Conservation (phyloP, 2,113 vertebrate genomes). For the Entomyzon cyanotis region DNA sequence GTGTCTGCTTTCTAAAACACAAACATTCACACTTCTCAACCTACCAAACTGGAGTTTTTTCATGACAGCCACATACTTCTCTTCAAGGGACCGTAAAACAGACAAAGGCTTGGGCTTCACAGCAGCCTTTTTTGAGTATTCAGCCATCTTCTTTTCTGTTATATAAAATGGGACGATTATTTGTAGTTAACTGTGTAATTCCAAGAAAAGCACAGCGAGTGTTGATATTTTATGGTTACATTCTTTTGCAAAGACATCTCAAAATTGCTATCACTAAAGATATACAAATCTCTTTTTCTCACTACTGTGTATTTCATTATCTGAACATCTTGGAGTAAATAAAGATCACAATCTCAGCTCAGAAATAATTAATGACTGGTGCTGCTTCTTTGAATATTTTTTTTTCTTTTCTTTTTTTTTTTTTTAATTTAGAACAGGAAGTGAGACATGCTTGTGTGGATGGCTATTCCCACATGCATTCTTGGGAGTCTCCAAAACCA, state of each 20-base stretch:
- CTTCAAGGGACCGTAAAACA: constrained; percentile 91
- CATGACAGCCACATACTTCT: constrained; percentile 95
- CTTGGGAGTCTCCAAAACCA: background rate
- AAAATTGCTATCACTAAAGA: background rate
- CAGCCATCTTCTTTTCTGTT: constrained; percentile 94
- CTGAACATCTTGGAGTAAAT: background rate
- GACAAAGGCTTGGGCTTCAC: constrained; percentile 91
- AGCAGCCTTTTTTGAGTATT: constrained; percentile 87
- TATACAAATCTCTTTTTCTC: background rate
- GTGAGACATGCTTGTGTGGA: background rate
- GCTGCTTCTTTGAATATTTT: background rate
- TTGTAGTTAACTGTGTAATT: background rate
- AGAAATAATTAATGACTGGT: background rate
- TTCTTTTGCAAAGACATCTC: background rate
- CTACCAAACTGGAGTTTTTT: constrained; percentile 98
- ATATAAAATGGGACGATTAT: background rate
- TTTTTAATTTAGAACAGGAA: background rate
- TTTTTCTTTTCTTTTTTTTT: background rate
- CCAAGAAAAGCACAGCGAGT: background rate
- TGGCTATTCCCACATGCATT: background rate
- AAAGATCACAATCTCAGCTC: background rate
- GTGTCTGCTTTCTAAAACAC: background rate
- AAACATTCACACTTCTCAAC: constrained; percentile 56
- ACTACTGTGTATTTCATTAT: background rate
- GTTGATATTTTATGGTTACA: background rate